These are phyloP conservation scores for Paramormyrops hopkinsi DNA, from an alignment of 2,797 vertebrate genomes.

Conservation along the genomic window DNA sequence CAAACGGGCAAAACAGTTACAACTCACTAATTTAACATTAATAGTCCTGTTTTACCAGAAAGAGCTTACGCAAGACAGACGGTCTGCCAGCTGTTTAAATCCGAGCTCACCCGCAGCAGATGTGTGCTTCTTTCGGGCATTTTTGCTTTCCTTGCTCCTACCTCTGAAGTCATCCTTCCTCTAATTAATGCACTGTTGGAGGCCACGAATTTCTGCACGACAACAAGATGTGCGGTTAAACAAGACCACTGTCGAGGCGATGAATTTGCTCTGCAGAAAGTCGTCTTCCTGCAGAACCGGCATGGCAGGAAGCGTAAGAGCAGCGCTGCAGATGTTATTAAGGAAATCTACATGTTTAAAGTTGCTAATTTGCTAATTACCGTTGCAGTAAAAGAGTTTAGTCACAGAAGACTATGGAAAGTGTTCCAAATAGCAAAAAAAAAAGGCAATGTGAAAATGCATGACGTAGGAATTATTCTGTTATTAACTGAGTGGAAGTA, in stretches of 20 bases:
- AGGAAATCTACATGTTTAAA: conserved; percentile 25
- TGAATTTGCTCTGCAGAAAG: conserved; percentile 17
- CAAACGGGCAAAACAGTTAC: conserved; percentile 19
- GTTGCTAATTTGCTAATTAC: conserved; percentile 21
- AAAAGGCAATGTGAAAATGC: neutral
- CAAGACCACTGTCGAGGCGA: conserved; percentile 14
- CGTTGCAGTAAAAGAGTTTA: conserved; percentile 25
- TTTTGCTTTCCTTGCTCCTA: conserved; percentile 5
- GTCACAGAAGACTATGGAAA: neutral
- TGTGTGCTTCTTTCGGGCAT: conserved; percentile 25
- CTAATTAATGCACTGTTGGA: conserved; percentile 34
- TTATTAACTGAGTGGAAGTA: neutral
- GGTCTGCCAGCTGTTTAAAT: neutral
- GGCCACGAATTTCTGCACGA: conserved; percentile 25
- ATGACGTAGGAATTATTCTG: neutral
- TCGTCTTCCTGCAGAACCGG: conserved; percentile 9
- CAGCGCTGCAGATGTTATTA: neutral
- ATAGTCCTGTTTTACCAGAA: conserved; percentile 2
- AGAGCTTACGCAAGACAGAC: neutral
- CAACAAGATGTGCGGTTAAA: conserved; percentile 23
- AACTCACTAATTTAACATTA: conserved; percentile 8
- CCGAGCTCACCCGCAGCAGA: conserved; percentile 7
- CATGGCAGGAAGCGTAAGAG: conserved; percentile 2
- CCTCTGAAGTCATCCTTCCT: conserved; percentile 27
- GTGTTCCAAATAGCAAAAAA: neutral